Conservation (phyloP, 2,113 vertebrate species). For the Dasyurus viverrinus region DNA sequence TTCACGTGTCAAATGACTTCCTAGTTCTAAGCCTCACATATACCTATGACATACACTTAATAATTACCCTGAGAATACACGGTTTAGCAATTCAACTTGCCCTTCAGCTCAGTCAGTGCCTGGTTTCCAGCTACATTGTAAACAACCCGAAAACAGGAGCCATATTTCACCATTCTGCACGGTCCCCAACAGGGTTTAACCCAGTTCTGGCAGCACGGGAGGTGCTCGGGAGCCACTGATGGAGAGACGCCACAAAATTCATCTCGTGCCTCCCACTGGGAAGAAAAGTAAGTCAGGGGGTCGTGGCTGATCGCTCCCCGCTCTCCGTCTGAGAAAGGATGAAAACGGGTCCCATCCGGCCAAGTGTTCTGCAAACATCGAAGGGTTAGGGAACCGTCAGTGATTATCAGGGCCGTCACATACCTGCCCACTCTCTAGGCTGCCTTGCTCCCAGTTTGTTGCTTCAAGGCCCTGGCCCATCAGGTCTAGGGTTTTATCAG, state of each 20-base stretch:
- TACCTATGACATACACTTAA: background rate
- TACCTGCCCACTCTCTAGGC: background rate
- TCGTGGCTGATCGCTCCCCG: background rate
- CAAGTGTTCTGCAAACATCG: background rate
- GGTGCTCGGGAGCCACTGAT: background rate
- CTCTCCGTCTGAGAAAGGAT: background rate
- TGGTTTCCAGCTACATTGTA: background rate
- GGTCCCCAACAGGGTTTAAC: no score
- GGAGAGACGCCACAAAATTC: background rate
- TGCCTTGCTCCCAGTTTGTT: background rate
- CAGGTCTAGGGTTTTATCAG: background rate
- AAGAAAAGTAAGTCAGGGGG: background rate
- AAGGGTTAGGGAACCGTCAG: background rate
- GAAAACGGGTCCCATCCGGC: background rate
- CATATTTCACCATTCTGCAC: background rate
- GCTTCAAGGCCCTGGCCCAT: background rate
- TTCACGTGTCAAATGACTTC: background rate
- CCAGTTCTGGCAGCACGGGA: background rate
- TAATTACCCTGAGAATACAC: background rate
- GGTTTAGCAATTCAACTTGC: background rate
- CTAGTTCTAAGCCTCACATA: background rate
- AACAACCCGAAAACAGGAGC: background rate
- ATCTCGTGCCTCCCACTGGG: background rate
- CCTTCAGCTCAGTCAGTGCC: background rate
- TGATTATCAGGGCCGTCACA: rapidly evolving